These are phyloP conservation scores for Crotalus adamanteus DNA, from an alignment of 2,797 vertebrate genomes.

Conservation along the genomic window DNA sequence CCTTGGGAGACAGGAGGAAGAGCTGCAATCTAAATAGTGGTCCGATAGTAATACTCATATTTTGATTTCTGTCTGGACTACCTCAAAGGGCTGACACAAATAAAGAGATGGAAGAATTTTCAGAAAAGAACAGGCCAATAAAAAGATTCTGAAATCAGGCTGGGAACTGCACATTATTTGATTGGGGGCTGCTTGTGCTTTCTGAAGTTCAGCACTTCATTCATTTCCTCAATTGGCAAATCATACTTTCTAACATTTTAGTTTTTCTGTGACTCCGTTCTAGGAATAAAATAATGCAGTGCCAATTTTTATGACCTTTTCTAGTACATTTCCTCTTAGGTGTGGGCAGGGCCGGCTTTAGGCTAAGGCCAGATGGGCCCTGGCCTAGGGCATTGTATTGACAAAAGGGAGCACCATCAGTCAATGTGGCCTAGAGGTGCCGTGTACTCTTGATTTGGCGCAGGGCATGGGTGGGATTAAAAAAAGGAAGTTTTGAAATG, in stretches of 20 bases:
- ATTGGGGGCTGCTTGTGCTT: not conserved
- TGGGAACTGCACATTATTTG: not conserved
- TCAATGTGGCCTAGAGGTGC: too few relatives aligned
- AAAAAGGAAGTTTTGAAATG: too few relatives aligned
- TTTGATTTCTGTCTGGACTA: not conserved
- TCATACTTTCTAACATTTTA: not conserved
- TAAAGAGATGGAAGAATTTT: not conserved
- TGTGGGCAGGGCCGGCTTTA: not conserved
- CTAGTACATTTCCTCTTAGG: not conserved
- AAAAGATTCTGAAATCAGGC: not conserved
- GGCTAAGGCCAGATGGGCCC: not conserved
- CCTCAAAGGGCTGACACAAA: not conserved
- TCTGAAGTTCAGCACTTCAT: not conserved
- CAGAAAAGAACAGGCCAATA: not conserved
- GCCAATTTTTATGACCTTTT: not conserved
- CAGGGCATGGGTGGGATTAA: too few relatives aligned
- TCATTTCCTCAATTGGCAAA: not conserved
- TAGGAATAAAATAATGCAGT: not conserved
- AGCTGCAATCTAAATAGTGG: not conserved
- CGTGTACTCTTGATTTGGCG: too few relatives aligned
- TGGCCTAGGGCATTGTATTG: not conserved
- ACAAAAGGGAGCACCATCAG: too few relatives aligned
- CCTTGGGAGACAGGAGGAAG: not conserved
- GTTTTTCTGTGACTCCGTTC: not conserved
- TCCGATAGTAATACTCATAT: not conserved